These are phyloP conservation scores for Lycopodina hypogea DNA, from an alignment of 37 sponge, comb jelly and placozoan genomes.

Conservation along the genomic window DNA sequence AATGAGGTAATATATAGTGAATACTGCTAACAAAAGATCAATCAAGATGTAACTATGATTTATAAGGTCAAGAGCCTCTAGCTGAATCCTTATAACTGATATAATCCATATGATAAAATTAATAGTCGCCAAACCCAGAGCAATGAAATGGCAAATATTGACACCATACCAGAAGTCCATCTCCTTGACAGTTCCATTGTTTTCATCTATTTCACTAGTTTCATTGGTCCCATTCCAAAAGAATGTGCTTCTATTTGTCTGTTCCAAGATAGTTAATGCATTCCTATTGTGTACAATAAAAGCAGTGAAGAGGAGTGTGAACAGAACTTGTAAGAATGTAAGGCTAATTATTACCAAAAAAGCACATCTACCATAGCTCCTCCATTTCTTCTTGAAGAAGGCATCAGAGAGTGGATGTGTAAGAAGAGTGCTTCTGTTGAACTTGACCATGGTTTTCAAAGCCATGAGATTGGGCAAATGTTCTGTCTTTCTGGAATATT, in stretches of 20 bases:
- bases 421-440: constrained; percentile 49
- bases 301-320: constrained; percentile 51
- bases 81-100: neutral
- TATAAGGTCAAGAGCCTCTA: constrained; percentile 28
- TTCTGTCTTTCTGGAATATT: constrained; percentile 12
- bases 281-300: constrained; percentile 8
- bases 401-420: constrained; percentile 60
- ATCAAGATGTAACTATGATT: constrained; percentile 27
- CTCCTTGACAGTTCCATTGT: neutral
- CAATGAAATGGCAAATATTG: constrained; percentile 40
- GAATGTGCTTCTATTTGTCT: neutral
- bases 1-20: constrained; percentile 44
- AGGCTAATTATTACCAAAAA: constrained; percentile 8
- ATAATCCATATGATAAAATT: constrained; percentile 34
- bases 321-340: constrained; percentile 42
- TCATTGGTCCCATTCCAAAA: neutral
- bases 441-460: constrained; percentile 59
- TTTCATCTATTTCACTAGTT: no score
- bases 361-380: constrained; percentile 58
- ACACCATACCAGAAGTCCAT: neutral
- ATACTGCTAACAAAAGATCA: constrained; percentile 34
- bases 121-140: constrained; percentile 10
- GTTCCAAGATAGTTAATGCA: neutral
- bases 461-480: constrained; percentile 11
- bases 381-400: constrained; percentile 75